Percentiles rank a stretch among this genome's conserved stretches.
phyloP scores from a whole-genome alignment of 2,113 vertebrate genomes.

The Cochlearius cochlearius region DNA sequence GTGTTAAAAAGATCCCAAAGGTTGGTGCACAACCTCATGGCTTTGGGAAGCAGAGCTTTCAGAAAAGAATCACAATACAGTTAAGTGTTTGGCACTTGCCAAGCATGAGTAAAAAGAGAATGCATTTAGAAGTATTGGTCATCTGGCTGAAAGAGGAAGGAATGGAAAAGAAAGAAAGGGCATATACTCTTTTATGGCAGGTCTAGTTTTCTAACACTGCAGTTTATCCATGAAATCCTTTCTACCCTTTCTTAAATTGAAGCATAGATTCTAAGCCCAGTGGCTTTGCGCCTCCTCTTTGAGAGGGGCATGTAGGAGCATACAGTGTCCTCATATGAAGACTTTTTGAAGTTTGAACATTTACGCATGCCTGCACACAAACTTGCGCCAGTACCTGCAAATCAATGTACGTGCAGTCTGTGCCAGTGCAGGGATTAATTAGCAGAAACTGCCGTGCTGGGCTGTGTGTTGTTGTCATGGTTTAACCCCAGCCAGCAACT shows the following conservation, averaged over 20 bases:
- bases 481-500: too few species aligned
- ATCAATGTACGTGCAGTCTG: not conserved
- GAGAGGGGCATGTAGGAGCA: not conserved
- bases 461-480: too few species aligned
- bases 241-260: not conserved
- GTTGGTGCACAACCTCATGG: not conserved
- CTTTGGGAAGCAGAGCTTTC: not conserved
- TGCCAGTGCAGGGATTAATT: not conserved
- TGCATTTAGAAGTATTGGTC: not conserved
- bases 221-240: not conserved
- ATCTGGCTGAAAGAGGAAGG: not conserved
- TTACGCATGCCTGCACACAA: fast-evolving
- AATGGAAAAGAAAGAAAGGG: not conserved
- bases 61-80: not conserved
- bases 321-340: fast-evolving
- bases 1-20: not conserved
- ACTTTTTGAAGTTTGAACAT: not conserved
- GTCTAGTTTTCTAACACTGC: not conserved
- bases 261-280: not conserved
- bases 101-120: not conserved
- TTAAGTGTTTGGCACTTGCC: not conserved
- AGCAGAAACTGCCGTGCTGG: not conserved
- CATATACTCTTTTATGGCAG: not conserved
- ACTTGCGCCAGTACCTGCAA: not conserved
- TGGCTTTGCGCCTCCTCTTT: not conserved